A percentile compares a stretch with the other conserved stretches of the same genome.
phyloP scores from a whole-genome alignment of 2,888 invertebrate genomes.

The Cotesia congregata region DNA sequence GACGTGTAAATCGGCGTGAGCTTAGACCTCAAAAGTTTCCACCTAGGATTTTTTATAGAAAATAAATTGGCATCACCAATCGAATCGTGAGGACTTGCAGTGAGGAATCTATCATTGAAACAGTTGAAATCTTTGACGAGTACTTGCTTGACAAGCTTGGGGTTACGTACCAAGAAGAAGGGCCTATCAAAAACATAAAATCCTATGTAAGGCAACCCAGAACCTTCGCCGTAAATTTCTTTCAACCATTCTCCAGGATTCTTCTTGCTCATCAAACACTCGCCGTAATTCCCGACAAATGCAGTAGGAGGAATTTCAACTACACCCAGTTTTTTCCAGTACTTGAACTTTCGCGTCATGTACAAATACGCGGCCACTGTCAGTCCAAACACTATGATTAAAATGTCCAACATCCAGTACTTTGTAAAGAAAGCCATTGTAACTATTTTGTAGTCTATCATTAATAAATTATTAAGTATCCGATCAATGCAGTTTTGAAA shows the following conservation, averaged over 20 bases:
- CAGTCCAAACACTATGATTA: slow-evolving; percentile 46
- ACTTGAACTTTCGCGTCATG: slow-evolving; percentile 59
- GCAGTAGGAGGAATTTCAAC: slow-evolving; percentile 64
- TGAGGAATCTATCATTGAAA: background rate
- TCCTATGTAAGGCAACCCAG: background rate
- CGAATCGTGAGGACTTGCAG: background rate
- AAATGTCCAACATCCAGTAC: slow-evolving; percentile 55
- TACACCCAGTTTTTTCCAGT: slow-evolving; percentile 67
- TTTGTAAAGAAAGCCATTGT: slow-evolving; percentile 55
- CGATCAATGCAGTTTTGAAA: too few relatives aligned
- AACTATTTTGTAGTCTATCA: too few relatives aligned
- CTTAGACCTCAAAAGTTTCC: background rate
- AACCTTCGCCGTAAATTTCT: background rate
- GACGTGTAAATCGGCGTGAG: background rate
- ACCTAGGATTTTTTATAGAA: background rate
- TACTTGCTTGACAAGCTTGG: background rate
- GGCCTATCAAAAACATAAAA: background rate
- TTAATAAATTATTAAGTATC: too few relatives aligned
- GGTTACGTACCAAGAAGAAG: background rate
- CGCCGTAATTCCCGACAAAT: slow-evolving; percentile 67
- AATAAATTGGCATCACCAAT: background rate
- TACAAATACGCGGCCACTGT: slow-evolving; percentile 53
- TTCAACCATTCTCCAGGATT: background rate
- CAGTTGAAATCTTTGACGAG: background rate
- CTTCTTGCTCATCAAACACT: background rate